Percentiles rank a stretch among this genome's conserved stretches.
Conservation (phyloP, 1,140 invertebrate species). For the Rhagoletis pomonella region DNA sequence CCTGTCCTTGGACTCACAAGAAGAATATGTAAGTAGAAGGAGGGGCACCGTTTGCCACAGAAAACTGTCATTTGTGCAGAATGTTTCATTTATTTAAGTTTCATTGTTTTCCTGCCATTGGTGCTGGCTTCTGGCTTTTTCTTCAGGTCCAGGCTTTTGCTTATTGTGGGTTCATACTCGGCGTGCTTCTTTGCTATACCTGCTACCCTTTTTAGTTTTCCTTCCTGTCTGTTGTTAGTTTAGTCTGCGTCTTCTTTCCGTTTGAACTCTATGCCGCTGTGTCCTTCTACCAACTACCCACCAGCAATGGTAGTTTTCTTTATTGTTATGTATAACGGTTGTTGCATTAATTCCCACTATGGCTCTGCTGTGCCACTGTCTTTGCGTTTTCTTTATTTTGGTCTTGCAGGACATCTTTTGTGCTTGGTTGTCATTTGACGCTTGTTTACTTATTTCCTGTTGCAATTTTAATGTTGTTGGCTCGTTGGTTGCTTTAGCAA, state of each 20-base stretch:
- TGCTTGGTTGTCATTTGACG: conserved; percentile 44
- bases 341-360: conserved; percentile 6
- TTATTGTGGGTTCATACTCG: not conserved
- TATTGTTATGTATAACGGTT: not conserved
- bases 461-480: conserved; percentile 45
- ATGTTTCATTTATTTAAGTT: conserved; percentile 44
- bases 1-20: not conserved
- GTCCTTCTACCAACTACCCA: not conserved
- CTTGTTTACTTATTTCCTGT: conserved; percentile 53
- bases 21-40: not conserved
- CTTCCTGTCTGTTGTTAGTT: too few species aligned
- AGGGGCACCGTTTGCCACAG: conserved; percentile 23
- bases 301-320: not conserved
- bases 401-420: conserved; percentile 15
- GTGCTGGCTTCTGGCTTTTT: not conserved
- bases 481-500: conserved; percentile 4
- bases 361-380: not conserved
- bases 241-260: too few species aligned
- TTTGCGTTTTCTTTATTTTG: not conserved
- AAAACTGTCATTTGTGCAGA: conserved; percentile 32
- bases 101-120: not conserved
- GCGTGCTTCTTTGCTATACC: not conserved
- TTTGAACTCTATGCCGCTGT: not conserved
- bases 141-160: not conserved
- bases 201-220: not conserved